Evolutionary conservation across 2,797 vertebrate genomes (phyloP).

Genomic region (Coranthus polyacanthus): DNA sequence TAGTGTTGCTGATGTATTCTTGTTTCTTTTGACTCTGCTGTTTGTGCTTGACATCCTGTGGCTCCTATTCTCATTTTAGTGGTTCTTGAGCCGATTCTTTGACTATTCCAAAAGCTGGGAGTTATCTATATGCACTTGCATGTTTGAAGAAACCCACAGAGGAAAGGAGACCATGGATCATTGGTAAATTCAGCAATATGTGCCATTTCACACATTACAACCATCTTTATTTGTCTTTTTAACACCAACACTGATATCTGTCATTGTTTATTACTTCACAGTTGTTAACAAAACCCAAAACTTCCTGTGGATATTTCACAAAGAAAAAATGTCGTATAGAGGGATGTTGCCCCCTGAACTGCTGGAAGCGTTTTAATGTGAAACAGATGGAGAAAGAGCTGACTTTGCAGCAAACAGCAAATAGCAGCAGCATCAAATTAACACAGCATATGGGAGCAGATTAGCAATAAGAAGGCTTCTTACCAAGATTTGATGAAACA

Average conservation of each 20-base stretch:
- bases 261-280: too few species aligned
- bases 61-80: background rate
- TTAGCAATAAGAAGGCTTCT: conserved; percentile 10
- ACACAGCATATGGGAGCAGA: conserved; percentile 22
- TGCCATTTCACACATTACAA: background rate
- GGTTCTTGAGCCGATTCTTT: too few species aligned
- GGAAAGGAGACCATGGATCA: too few species aligned
- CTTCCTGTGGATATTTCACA: conserved; percentile 11
- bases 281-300: conserved; percentile 11
- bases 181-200: too few species aligned
- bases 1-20: background rate
- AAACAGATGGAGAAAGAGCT: conserved; percentile 55
- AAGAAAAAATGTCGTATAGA: background rate
- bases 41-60: background rate
- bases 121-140: background rate
- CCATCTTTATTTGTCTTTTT: background rate
- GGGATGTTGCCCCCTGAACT: conserved; percentile 15
- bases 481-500: conserved; percentile 13
- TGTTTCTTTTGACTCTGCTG: background rate
- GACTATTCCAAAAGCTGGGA: too few species aligned
- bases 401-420: conserved; percentile 41
- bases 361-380: conserved; percentile 38
- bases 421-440: conserved; percentile 43
- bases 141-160: background rate
- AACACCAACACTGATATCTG: background rate